Evolutionary conservation across 2,888 invertebrate genomes (phyloP), one percentile per base, ranked within the genome.

Genomic region (Boloria selene): DNA sequence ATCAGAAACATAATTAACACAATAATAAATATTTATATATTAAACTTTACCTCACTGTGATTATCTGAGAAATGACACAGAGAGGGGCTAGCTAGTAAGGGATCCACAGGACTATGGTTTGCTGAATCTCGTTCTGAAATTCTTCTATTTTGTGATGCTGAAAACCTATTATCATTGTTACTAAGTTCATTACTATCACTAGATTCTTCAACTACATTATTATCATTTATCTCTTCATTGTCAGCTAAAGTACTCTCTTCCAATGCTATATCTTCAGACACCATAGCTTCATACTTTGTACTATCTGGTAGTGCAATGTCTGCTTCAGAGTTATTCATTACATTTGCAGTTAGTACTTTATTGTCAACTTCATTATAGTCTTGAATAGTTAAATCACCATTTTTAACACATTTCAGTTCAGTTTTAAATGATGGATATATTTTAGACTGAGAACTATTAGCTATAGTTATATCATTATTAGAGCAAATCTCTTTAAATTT

Each of bases 51-150:
- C 92, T 95, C 95, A 83, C 95, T 95, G 74, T 95, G 95, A 77
- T 94, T 94, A 81, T 95, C 95, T 67, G 95, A 95, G 81, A 94
- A 95, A 83, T 94, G 94, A 87, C 94, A 94, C 79, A 94, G 92
- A 64, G 94, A 94, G 69, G 95, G 94, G 84, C 95, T 95, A 73
- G 94, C 95, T 75, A 95, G 81, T 81, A 95, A 94, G 47, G 94
- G 94, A 76, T 96, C 96, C 63, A 94, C 93, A 3, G 96, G 96
- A 85, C 96, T 96, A 78, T 96, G 95, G 86, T 96, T 96, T 22
- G 96, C 96, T 26, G 96, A 96, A 85, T 96, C 96, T 78, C 96
- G 89, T 79, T 90, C 93, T 67, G 87, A 86, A 71, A 86, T 82
- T 72, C 73, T 84, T 82, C 90, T 88, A 71, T 79, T 81, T 79